These are phyloP conservation scores for Drosophila tristis DNA, from an alignment of 1,140 invertebrate genomes.

Conservation along the genomic window DNA sequence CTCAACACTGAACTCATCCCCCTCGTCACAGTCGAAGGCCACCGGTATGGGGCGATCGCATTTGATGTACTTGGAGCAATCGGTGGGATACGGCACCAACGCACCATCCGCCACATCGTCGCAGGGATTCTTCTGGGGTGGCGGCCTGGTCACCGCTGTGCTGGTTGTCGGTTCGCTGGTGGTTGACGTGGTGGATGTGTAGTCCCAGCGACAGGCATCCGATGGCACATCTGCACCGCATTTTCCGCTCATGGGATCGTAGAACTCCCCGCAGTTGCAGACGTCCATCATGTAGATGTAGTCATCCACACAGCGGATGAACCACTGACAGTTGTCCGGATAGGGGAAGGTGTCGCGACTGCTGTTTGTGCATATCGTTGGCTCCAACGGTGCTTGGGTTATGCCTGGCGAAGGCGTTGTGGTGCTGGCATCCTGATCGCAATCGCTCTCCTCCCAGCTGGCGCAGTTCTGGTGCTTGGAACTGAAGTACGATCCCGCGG, in stretches of 20 bases:
- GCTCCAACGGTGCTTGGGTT: conserved; percentile 30
- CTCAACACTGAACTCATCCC: conserved; percentile 60
- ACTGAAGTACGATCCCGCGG: conserved; percentile 56
- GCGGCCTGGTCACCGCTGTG: conserved; percentile 49
- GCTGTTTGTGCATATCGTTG: conserved; percentile 65
- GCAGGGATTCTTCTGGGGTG: conserved; percentile 62
- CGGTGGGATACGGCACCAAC: conserved; percentile 66
- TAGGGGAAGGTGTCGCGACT: conserved; percentile 63
- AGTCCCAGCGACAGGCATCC: conserved; percentile 69
- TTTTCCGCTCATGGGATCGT: conserved; percentile 55
- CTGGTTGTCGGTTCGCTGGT: conserved; percentile 24
- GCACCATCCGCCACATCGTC: conserved; percentile 42
- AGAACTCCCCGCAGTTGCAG: conserved; percentile 70
- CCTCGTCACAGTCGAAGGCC: conserved; percentile 51
- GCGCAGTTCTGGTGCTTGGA: conserved; percentile 41
- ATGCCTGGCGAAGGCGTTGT: conserved; percentile 38
- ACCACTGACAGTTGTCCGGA: conserved; percentile 67
- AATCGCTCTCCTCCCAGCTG: conserved; percentile 62
- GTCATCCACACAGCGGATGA: conserved; percentile 64
- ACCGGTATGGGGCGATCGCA: conserved; percentile 62
- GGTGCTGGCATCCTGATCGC: conserved; percentile 48
- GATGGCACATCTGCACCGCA: conserved; percentile 61
- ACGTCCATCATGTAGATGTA: conserved; percentile 72
- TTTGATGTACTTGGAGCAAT: conserved; percentile 70
- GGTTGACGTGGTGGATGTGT: conserved; percentile 48